These are phyloP conservation scores for Diploptera punctata DNA, from an alignment of 2,888 invertebrate genomes.

Conservation along the genomic window DNA sequence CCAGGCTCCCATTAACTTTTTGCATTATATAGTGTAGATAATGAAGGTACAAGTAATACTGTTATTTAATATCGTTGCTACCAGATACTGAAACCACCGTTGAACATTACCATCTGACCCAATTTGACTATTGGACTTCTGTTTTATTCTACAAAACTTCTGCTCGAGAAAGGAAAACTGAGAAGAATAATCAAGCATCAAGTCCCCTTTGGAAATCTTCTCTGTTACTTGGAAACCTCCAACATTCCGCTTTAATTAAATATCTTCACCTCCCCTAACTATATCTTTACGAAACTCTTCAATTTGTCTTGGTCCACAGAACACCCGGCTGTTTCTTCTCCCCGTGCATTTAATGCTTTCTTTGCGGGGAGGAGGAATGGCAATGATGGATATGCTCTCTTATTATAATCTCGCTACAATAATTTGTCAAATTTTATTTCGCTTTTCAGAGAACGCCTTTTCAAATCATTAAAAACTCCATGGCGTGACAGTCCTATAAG, in stretches of 20 bases:
- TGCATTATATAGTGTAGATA: too few species aligned
- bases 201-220: constrained; percentile 7
- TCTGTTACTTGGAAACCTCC: background rate
- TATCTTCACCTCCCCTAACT: constrained; percentile 22
- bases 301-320: constrained; percentile 22
- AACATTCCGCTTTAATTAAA: constrained; percentile 35
- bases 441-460: too few species aligned
- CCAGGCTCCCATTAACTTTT: too few species aligned
- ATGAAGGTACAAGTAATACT: too few species aligned
- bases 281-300: constrained; percentile 22
- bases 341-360: constrained; percentile 13
- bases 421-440: background rate
- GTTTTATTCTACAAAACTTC: background rate
- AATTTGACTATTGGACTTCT: background rate
- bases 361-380: background rate
- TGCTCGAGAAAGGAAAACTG: background rate
- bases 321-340: constrained; percentile 2
- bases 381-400: constrained; percentile 22
- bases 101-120: too few species aligned
- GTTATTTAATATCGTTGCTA: too few species aligned
- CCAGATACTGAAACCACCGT: too few species aligned
- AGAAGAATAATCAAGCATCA: background rate
- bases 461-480: too few species aligned
- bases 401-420: background rate
- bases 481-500: too few species aligned